phyloP scores from a whole-genome alignment of 2,113 vertebrate species.

The Aphyosemion australe region DNA sequence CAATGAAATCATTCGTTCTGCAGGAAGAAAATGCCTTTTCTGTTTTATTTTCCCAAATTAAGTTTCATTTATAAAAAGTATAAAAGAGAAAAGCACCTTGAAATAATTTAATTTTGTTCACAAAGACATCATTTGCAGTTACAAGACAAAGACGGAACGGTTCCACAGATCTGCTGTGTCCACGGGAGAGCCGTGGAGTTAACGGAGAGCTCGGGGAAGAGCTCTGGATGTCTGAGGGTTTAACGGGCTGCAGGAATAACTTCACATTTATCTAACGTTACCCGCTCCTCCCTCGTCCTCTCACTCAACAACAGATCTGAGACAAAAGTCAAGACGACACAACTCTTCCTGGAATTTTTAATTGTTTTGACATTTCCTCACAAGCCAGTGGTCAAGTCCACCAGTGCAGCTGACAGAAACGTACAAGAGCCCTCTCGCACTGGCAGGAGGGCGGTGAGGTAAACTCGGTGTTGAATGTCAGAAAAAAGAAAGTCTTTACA shows the following conservation, averaged over 20 bases:
- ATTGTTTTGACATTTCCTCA: conserved; percentile 78
- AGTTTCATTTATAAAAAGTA: neutral
- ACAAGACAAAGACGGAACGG: neutral
- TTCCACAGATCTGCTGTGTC: neutral
- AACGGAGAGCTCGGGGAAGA: conserved; percentile 16
- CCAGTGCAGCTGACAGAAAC: conserved; percentile 71
- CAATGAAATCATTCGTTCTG: too few species aligned
- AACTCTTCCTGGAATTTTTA: conserved; percentile 76
- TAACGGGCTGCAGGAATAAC: conserved; percentile 7
- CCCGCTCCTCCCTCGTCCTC: neutral
- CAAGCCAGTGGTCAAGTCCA: conserved; percentile 66
- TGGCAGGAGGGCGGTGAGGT: conserved; percentile 71
- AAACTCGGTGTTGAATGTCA: conserved; percentile 72
- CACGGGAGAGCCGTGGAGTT: conserved; percentile 3
- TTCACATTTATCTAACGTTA: neutral
- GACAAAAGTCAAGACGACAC: conserved; percentile 71
- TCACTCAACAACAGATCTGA: conserved; percentile 13
- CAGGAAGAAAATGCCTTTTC: too few species aligned
- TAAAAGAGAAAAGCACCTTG: neutral
- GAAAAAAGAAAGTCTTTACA: conserved; percentile 64
- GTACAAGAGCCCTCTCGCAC: conserved; percentile 69
- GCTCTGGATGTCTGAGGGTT: conserved; percentile 29
- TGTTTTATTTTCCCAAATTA: too few species aligned
- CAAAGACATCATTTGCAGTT: neutral
- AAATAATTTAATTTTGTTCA: neutral